Evolutionary conservation across 2,113 vertebrate species (phyloP).

Genomic region (Kryptolebias marmoratus): DNA sequence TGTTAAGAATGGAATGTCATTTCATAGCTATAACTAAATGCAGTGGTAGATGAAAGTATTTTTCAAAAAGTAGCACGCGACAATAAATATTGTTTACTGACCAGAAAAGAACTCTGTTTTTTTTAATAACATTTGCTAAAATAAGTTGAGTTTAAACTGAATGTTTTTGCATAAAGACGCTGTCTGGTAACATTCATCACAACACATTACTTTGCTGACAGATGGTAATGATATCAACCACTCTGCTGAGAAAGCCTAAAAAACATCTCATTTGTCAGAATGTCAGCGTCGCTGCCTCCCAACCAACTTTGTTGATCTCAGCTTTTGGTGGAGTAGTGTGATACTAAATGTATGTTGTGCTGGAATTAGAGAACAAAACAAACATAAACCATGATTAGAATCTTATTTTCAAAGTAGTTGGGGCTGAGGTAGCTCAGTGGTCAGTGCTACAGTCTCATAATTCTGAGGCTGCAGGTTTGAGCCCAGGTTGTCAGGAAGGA

Average conservation of each 20-base stretch:
- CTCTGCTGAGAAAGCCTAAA: not conserved
- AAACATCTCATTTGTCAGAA: constrained; percentile 6
- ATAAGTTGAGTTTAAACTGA: not conserved
- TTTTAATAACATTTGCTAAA: not conserved
- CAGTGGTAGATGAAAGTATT: not conserved
- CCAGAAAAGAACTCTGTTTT: not conserved
- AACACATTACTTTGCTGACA: not conserved
- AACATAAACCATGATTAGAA: constrained; percentile 9
- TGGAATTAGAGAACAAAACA: constrained; percentile 31
- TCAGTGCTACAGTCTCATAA: no score
- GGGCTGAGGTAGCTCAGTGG: no score
- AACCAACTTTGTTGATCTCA: constrained; percentile 17
- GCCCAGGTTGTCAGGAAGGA: no score
- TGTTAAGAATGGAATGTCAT: not conserved
- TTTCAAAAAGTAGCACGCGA: not conserved
- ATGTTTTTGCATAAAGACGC: not conserved
- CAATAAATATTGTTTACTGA: not conserved
- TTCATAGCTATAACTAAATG: not conserved
- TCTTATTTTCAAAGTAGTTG: not conserved
- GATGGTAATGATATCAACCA: not conserved
- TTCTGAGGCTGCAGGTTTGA: no score
- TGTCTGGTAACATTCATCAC: not conserved
- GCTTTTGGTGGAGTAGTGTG: constrained; percentile 1
- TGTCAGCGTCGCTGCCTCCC: not conserved
- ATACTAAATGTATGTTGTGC: constrained; percentile 20